Evolutionary conservation across 2,888 invertebrate species (phyloP).

Genomic region (Iselma pallidipennis): DNA sequence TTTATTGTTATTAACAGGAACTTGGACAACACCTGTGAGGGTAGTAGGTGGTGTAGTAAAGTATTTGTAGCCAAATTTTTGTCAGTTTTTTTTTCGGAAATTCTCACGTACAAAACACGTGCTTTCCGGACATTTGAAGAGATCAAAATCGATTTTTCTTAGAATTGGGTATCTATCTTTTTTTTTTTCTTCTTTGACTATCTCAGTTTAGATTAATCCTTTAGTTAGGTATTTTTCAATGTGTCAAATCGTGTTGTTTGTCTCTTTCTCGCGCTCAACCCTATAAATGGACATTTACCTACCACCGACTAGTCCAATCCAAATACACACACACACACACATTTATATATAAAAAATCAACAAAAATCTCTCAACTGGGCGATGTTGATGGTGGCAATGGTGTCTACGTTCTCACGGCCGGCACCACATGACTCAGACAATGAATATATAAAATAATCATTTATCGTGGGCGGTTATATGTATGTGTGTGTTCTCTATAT

Average conservation of each 20-base stretch:
- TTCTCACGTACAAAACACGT: neutral
- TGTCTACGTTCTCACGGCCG: slow-evolving; percentile 43
- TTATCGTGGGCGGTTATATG: slow-evolving; percentile 39
- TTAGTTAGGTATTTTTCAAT: neutral
- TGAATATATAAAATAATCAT: slow-evolving; percentile 44
- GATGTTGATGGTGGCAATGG: slow-evolving; percentile 18
- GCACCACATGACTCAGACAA: slow-evolving; percentile 41
- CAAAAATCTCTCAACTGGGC: slow-evolving; percentile 4
- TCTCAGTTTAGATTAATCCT: neutral
- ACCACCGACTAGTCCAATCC: slow-evolving; percentile 29
- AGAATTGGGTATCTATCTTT: neutral
- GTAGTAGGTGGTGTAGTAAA: neutral
- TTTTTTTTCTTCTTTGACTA: neutral
- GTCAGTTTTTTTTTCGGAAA: neutral
- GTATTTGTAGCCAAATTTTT: too few species aligned
- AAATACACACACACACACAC: slow-evolving; percentile 26
- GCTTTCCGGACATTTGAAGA: neutral
- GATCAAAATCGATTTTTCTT: neutral
- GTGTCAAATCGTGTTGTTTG: neutral
- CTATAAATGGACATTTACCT: slow-evolving; percentile 28
- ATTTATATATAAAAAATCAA: slow-evolving; percentile 26
- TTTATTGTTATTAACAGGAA: neutral
- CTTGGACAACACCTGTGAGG: neutral
- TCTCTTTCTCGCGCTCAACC: slow-evolving; percentile 15
- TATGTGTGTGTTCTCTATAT: slow-evolving; percentile 35